Evolutionary conservation across 2,888 invertebrate genomes (phyloP).

Genomic region (Helicoverpa assulta): DNA sequence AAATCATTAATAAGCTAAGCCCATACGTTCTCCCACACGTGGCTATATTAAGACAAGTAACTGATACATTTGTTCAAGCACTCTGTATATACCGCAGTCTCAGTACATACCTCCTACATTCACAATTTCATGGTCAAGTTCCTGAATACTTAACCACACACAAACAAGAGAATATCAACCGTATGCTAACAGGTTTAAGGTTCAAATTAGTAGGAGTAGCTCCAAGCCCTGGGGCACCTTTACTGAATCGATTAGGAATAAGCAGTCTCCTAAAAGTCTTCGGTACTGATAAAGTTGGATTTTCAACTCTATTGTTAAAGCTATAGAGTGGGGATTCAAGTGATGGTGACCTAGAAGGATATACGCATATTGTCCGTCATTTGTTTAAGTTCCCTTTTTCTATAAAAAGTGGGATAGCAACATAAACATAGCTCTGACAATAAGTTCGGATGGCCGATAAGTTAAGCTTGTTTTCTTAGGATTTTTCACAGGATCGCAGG

Average conservation of each 20-base stretch:
- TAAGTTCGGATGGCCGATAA: neutral
- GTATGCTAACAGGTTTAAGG: rapidly evolving
- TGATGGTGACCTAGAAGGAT: neutral
- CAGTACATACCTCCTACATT: slow-evolving; percentile 1
- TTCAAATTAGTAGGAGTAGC: neutral
- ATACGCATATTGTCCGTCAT: slow-evolving; percentile 1
- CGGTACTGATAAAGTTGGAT: slow-evolving; percentile 2
- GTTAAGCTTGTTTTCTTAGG: neutral
- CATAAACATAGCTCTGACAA: neutral
- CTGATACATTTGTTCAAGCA: neutral
- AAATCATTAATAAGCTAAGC: too few species aligned
- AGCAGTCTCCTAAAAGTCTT: slow-evolving; percentile 30
- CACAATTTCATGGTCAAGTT: slow-evolving; percentile 47
- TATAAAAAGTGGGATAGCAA: neutral
- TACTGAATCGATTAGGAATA: slow-evolving; percentile 40
- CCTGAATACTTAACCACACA: slow-evolving; percentile 1
- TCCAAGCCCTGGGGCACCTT: slow-evolving; percentile 9
- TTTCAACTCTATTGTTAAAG: slow-evolving; percentile 7
- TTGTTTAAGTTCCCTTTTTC: slow-evolving; percentile 1
- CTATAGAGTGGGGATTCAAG: neutral
- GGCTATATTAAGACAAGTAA: neutral
- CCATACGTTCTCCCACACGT: neutral
- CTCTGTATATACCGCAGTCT: neutral
- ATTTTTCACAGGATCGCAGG: too few species aligned
- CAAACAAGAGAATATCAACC: slow-evolving; percentile 1